Base-by-base conservation (phyloP, 2,113 vertebrate species). In the Geothlypis trichas region DNA sequence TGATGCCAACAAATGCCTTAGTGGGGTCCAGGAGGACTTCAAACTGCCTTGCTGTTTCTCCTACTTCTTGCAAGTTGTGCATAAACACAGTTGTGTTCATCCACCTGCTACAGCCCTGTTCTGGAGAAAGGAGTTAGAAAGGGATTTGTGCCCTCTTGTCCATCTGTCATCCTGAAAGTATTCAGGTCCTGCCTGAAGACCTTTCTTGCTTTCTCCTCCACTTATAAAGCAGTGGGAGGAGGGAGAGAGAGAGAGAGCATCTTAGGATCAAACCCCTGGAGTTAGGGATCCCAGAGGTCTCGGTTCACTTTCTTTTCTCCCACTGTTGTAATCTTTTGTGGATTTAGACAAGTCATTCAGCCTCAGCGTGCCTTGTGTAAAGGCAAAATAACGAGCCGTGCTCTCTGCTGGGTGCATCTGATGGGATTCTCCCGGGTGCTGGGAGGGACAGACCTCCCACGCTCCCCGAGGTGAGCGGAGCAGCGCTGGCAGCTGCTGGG, bases 401-500 rank as follows among this genome's bases (percentile, higher is more conserved):
- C 44, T 75, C 47, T 33, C 65, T 30, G 30, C 51, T 18, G 28
- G 24, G n/a, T 6, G 15, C 17, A 33, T 46, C 87, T 35, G 31
- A 41, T 1, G 26, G 39, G 41, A 4, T 84, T 82, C 37, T 59
- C 51, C 61, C 5, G 11, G 4, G 55, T 4, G 33, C 1, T 0
- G 3, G 85, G 51, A n/a, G 3, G 85, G 46, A 26, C 69, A 42
- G 49, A 73, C 20, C 46, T 57, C 37, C 51, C 15, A 1, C 16
- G 33, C 33, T 55, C 33, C 0, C 33, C 2, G 9, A 8, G 55
- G 49, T 5, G 9, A 9, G 55, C 41, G 5, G 61, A 15, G 2
- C 35, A 1, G 28, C 4, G 68, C 11, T 0, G 4, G 2, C 83
- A 15, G 73, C 47, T 3, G 68, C 11, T 0, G 4, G 2, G 86